Conservation (phyloP, 2,797 vertebrate species). For the Benthosema pterotum region DNA sequence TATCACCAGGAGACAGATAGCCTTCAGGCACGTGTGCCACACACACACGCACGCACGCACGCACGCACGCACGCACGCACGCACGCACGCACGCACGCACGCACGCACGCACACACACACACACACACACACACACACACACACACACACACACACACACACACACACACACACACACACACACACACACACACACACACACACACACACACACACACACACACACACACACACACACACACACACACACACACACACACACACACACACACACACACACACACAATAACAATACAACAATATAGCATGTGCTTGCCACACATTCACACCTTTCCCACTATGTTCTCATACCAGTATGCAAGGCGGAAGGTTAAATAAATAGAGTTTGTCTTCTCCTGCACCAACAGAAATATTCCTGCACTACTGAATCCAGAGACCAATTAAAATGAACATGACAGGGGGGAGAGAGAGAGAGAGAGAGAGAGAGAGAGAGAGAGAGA, state of each 20-base stretch:
- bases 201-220: conserved; percentile 68
- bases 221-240: conserved; percentile 41
- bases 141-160: conserved; percentile 38
- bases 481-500: conserved; percentile 20
- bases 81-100: conserved; percentile 11
- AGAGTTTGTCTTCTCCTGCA: conserved; percentile 16
- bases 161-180: too few relatives aligned
- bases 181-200: conserved; percentile 28
- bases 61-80: not conserved
- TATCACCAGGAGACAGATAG: conserved; percentile 75
- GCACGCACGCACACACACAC: conserved; percentile 20
- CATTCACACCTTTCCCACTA: conserved; percentile 33
- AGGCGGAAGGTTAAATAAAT: conserved; percentile 46
- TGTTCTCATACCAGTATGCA: conserved; percentile 24
- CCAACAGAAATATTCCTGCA: conserved; percentile 44
- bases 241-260: conserved; percentile 24
- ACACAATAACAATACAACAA: conserved; percentile 4
- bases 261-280: not conserved
- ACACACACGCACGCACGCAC: not conserved
- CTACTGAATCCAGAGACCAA: conserved; percentile 60
- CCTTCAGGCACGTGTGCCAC: conserved; percentile 37
- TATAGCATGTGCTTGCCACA: conserved; percentile 64
- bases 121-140: conserved; percentile 22
- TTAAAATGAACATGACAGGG: conserved; percentile 64
- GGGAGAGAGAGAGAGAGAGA: conserved; percentile 16